Evolutionary conservation across 2,113 vertebrate species (phyloP), one percentile per base, ranked within the genome.

Genomic region (Gambusia affinis): DNA sequence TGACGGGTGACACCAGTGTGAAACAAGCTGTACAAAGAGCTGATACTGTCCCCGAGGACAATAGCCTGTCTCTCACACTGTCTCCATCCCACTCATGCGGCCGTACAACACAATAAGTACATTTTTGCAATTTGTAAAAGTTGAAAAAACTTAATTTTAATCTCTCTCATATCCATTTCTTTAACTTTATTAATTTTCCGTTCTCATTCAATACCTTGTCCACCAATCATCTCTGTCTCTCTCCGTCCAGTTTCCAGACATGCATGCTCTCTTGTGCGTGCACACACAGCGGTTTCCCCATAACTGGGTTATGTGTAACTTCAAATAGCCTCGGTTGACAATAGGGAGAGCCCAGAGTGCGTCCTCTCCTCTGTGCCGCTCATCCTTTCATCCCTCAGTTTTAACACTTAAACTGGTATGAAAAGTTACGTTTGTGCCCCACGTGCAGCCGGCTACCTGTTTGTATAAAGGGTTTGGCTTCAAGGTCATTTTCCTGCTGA

Each of bases 241-340:
- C 79, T 79, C 42, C 71, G 44, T 83, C 78, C 62, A 31, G 28
- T 78, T 85, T 83, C 47, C 12, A 0, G 70, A 78, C 73, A 75
- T 71, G 72, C 84, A 72, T 82, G 76, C 78, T 64, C 67, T 60
- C 84, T 79, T 62, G 76, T 27, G 74, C 73, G 24, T 72, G 37
- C 73, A 81, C 67, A 77, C 76, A 44, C 75, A 75, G 73, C 73
- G 73, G 39, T 77, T 87, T 87, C 78, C 81, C 79, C 73, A 17
- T 85, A 92, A 90, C 64, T 92, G 89, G 92, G 90, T 92, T 92
- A 92, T 87, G 85, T 92, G 91, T 82, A 92, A 91, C 91, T 92
- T 92, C 91, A 92, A 93, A 92, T 92, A 93, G 91, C 89, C 66
- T 70, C 51, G 33, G 62, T 79, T 85, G 90, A 93, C 89, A 92